Base-by-base conservation (phyloP, 1,140 invertebrate species). In the Lepidotrigona ventralis region DNA sequence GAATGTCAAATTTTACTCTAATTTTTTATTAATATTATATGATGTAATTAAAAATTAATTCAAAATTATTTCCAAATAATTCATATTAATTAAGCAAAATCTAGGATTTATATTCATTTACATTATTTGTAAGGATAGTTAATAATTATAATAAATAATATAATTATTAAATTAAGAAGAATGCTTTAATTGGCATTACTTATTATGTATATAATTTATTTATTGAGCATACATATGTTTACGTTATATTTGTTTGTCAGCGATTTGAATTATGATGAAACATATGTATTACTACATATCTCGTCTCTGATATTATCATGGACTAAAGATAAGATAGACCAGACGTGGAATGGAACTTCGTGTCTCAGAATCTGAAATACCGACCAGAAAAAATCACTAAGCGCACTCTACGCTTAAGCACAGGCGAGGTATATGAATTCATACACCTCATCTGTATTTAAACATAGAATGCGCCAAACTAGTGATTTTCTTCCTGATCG, bases 261-360 rank as follows among this genome's bases (percentile, higher is more conserved):
- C 74, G 29, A 26, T 60, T 83, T 6, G 58, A 80, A 60, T 81
- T 19, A 58, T 21, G 66, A 79, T 58, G 82, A 79, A 79, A 83
- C 66, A n/a, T 66, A 29, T 51, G 23, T 23, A 63, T 29, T 8
- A 56, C 39, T 6, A 39, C 39, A 39, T 39, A 39, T 39, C 39
- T 39, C 39, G 6, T 3, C 39, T 39, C 4, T 39, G 39, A 5
- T 39, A 39, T 39, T 39, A 39, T 6, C 39, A 39, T 39, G 5
- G 39, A 39, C 39, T 39, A 39, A 39, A 8, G 39, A 39, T 39
- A 39, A 39, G 4, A 39, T 39, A 39, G 39, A 39, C 39, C 3
- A 39, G 6, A 39, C 39, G 6, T 39, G 39, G 6, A 39, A 39
- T 39, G 39, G 39, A 39, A 39, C 39, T 39, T 39, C 39, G 39